Base-by-base conservation (phyloP, 2,888 invertebrate genomes). In the Trissoscelio sp. region DNA sequence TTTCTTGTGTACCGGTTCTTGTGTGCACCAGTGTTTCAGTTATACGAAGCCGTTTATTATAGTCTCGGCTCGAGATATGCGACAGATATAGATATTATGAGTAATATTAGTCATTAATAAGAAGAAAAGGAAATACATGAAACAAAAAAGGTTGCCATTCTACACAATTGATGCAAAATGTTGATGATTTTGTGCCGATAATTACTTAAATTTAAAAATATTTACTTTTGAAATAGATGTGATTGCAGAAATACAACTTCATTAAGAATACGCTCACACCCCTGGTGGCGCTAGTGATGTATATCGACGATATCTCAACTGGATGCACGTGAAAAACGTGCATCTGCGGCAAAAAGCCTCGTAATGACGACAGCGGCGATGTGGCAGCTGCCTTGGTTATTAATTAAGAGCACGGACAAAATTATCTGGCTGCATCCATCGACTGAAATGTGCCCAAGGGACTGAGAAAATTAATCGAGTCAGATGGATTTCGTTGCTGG, bases 341-440 rank as follows among this genome's bases (percentile, higher is more conserved):
- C 67, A 44, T 46, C 44, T 18, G 75, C 81, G 83, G 87, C 87
- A 87, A 89, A 88, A 88, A 87, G 85, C 82, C 72, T 75, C 83
- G 86, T 90, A 90, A 91, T 89, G 89, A 90, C 88, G 88, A 88
- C 89, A 77, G 51, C 46, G 87, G 85, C 85, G 85, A 81, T 62
- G 82, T 84, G 85, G 87, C 90, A 91, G 90, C 91, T 90, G 90
- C 86, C 87, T 86, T 81, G 86, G 88, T 90, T 90, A 91, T 91
- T 90, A 90, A 91, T 90, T 90, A 89, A 90, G 87, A 84, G 85
- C 62, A 72, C 64, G 75, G 55, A 58, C 70, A 55, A 64, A 79
- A 67, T 79, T 67, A 75, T 70, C 64, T 70, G 60, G 14, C 58
- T 20, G 28, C 58, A 53, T 22, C 34, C 70, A 46, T 70, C 28